Conservation (phyloP, 2,888 invertebrate species). For the Frankliniella fusca region DNA sequence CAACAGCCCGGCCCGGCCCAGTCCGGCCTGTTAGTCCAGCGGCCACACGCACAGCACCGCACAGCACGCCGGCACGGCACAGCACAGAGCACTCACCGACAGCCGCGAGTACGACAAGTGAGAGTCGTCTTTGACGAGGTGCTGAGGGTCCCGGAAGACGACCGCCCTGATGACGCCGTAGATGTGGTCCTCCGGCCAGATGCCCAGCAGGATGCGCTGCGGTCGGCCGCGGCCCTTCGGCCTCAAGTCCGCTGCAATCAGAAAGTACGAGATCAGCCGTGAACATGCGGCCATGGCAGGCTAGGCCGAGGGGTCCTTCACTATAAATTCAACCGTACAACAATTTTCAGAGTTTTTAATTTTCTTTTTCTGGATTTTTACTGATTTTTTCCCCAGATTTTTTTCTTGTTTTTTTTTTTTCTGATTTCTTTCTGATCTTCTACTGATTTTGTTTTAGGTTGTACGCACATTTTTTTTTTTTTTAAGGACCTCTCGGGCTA, state of each 20-base stretch:
- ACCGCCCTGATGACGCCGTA: conserved; percentile 88
- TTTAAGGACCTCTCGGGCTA: too few relatives aligned
- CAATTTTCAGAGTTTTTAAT: too few relatives aligned
- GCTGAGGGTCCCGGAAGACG: conserved; percentile 80
- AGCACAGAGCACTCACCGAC: conserved; percentile 51
- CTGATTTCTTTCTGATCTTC: too few relatives aligned
- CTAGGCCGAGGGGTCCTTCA: too few relatives aligned
- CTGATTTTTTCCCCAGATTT: too few relatives aligned
- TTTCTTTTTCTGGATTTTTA: too few relatives aligned
- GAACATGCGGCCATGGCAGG: conserved; percentile 38
- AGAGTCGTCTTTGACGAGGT: conserved; percentile 59
- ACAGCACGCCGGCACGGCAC: neutral
- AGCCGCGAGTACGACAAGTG: conserved; percentile 58
- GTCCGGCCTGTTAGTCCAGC: neutral
- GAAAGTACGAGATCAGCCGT: neutral
- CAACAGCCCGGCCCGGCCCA: neutral
- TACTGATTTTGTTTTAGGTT: too few relatives aligned
- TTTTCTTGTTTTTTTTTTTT: too few relatives aligned
- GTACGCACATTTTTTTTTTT: too few relatives aligned
- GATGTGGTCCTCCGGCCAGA: conserved; percentile 93
- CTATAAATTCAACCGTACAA: neutral
- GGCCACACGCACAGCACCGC: neutral
- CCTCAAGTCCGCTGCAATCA: conserved; percentile 63
- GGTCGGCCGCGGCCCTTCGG: conserved; percentile 89
- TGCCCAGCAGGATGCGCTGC: conserved; percentile 82